Evolutionary conservation across 2,888 invertebrate species (phyloP), one percentile per base, ranked within the genome.

Genomic region (Tupiocoris notatus): DNA sequence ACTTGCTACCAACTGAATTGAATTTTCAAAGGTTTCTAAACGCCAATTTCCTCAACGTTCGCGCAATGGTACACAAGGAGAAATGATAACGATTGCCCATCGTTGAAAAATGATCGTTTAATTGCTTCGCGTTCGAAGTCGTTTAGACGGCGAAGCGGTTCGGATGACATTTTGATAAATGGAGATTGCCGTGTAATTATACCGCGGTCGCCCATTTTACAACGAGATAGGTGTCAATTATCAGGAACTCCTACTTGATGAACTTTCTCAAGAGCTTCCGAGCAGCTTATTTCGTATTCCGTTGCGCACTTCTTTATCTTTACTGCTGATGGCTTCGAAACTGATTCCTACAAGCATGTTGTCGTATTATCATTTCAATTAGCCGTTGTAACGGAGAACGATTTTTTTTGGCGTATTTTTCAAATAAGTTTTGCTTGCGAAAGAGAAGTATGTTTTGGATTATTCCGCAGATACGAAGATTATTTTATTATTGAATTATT

Each of bases 181-280:
- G 39, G 39, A 39, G 39, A 39, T 39, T 39, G 39, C 39, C 39
- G 12, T 39, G 39, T 39, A 39, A 39, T 39, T 39, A 39, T 39
- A 39, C 39, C 3, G 39, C 67, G 16, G 22, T 21, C 67, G 56
- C 67, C 67, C 56, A 67, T 67, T 56, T 67, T 56, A 24, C 25
- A 25, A 67, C 57, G n/a, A 39, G 39, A 21, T 56, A 39, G 57
- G 57, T 67, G 56, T 67, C 56, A 67, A 67, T 67, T 67, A 67
- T 67, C 67, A 22, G 54, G n/a, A 39, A 21, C 54, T 18, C 57
- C 57, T 67, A 20, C 67, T 67, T 67, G 67, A 67, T 67, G 67
- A 67, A 56, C 67, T 57, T 57, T 54, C 67, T 20, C 39, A 65
- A 67, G 56, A 57, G 67, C 57, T 67, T 67, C 67, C 57, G 67